Evolutionary conservation across 1,140 invertebrate species (phyloP).

Genomic region (Saccostrea glomerata): DNA sequence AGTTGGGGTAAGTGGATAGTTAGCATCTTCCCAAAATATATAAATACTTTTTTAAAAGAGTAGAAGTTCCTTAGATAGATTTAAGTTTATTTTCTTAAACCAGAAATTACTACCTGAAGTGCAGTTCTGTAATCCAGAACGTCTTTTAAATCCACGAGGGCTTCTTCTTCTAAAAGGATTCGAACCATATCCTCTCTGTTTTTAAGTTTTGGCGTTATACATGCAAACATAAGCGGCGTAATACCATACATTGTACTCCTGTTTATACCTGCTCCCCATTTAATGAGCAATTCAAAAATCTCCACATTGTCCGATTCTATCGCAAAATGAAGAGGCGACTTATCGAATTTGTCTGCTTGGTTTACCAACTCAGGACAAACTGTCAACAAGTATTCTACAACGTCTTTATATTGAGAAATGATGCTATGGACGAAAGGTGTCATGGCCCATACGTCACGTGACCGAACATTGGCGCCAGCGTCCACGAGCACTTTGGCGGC

Average conservation of each 20-base stretch:
- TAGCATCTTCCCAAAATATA: background rate
- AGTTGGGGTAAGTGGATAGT: background rate
- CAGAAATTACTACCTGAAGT: conserved; percentile 53
- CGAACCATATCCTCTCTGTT: conserved; percentile 36
- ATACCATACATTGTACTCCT: conserved; percentile 42
- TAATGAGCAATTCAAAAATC: conserved; percentile 43
- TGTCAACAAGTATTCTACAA: conserved; percentile 48
- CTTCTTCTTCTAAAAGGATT: conserved; percentile 45
- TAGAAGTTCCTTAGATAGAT: no score
- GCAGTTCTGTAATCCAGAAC: conserved; percentile 55
- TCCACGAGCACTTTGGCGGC: conserved; percentile 52
- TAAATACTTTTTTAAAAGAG: background rate
- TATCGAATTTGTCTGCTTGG: conserved; percentile 53
- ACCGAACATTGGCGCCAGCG: conserved; percentile 51
- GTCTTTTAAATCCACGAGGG: conserved; percentile 52
- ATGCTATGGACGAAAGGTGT: conserved; percentile 61
- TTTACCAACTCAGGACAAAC: conserved; percentile 33
- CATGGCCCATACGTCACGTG: conserved; percentile 59
- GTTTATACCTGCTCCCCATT: conserved; percentile 52
- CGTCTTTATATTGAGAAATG: conserved; percentile 45
- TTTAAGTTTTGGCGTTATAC: background rate
- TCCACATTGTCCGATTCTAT: conserved; percentile 49
- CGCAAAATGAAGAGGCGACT: conserved; percentile 56
- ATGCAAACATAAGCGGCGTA: conserved; percentile 55
- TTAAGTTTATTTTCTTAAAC: background rate